phyloP scores from a whole-genome alignment of 1,140 invertebrate genomes.

The Penaeus chinensis region DNA sequence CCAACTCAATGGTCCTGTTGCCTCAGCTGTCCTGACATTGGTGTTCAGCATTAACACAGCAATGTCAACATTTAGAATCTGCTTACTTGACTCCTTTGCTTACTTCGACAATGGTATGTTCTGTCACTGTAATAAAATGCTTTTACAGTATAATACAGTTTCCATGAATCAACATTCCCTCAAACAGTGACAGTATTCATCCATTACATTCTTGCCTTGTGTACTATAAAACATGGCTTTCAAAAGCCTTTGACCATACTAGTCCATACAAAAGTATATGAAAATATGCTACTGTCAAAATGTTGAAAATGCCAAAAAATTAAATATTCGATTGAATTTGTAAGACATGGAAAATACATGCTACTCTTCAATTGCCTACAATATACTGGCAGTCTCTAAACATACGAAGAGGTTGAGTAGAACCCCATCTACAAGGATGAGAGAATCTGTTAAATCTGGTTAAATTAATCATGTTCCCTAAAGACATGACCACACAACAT shows the following conservation, averaged over 20 bases:
- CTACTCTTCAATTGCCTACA: slow-evolving; percentile 29
- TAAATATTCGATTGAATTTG: slow-evolving; percentile 47
- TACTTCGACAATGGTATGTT: no score
- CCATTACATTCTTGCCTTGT: slow-evolving; percentile 27
- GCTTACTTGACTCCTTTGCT: neutral
- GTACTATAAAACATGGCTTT: slow-evolving; percentile 50
- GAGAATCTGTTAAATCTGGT: slow-evolving; percentile 21
- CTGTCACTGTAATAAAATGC: neutral
- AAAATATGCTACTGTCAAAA: slow-evolving; percentile 57
- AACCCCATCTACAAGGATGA: slow-evolving; percentile 29
- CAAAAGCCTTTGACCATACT: slow-evolving; percentile 48
- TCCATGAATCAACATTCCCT: slow-evolving; percentile 20
- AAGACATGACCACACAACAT: slow-evolving; percentile 28
- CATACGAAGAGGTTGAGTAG: slow-evolving; percentile 15
- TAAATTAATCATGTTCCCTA: slow-evolving; percentile 36
- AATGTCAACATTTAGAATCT: neutral
- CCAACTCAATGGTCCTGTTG: slow-evolving; percentile 25
- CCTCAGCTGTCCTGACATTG: slow-evolving; percentile 1
- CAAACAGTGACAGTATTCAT: slow-evolving; percentile 25
- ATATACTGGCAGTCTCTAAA: slow-evolving; percentile 23
- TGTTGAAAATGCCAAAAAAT: slow-evolving; percentile 55
- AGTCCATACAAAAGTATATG: slow-evolving; percentile 57
- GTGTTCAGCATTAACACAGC: slow-evolving; percentile 1
- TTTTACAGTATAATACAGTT: neutral
- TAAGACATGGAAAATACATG: slow-evolving; percentile 32